Evolutionary conservation across 2,888 invertebrate species (phyloP), one percentile per base, ranked within the genome.

Genomic region (Agrotis exclamationis): DNA sequence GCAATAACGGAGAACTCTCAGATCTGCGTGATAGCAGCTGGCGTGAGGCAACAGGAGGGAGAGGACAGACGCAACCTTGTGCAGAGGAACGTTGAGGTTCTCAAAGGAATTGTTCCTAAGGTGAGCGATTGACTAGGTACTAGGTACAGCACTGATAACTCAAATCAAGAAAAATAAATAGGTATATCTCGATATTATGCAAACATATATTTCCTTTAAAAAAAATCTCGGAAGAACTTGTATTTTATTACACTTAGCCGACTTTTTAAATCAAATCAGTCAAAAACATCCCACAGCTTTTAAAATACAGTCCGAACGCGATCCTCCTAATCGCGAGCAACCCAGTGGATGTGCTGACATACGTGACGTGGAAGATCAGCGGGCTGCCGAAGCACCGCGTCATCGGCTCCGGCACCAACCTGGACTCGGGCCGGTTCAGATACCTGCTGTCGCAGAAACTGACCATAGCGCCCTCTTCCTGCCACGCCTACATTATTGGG

Each of bases 281-380:
- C n/a, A n/a, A n/a, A 56, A 33, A 56, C 16, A 28, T 63, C 70
- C 70, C 58, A 16, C 88, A 98, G 93, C 93, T 99, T 50, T 97
- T 98, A 9, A 97, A 98, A 90, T 96, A 99, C 95, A 99, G 98
- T 76, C 99, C 99, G 0, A 97, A 99, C 85, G 97, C 98, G 16
- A 97, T 99, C 69, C 93, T 99, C 44, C 88, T 99, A 76, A 97
- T 99, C 87, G 99, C 99, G 9, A 98, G 98, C 84, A 99, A 99
- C 93, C 99, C 99, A 0, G 99, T 99, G 44, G 99, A 99, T 91
- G 98, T 99, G 76, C 96, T 99, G 88, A 99, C 99, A 0, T 99
- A 98, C 91, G 98, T 99, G 16, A 98, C 99, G n/a, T 99, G 99
- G 99, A 99, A 98, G 94, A 91, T 99, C 68, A 99, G 99, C 80